Percentiles rank a stretch among this genome's conserved stretches.
These are phyloP conservation scores for Otus scops DNA, from an alignment of 2,797 vertebrate species.

Conservation along the genomic window DNA sequence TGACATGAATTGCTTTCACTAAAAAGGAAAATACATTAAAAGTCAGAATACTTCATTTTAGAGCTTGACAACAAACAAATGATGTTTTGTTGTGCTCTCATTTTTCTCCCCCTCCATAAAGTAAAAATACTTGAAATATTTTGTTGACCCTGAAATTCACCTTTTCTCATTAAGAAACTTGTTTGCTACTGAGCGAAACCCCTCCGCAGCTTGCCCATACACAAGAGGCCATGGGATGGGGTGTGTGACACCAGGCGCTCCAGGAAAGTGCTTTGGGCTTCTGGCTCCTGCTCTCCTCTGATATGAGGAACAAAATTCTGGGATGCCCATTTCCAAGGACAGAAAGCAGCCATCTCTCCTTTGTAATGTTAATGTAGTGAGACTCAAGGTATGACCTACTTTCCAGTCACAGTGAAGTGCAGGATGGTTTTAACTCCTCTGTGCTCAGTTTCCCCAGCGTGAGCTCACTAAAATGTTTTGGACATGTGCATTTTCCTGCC, in stretches of 20 bases:
- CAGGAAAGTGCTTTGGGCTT: not conserved
- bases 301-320: not conserved
- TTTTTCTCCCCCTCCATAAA: not conserved
- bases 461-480: not conserved
- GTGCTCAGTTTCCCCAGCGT: not conserved
- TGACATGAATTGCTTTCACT: not conserved
- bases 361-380: not conserved
- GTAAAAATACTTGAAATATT: not conserved
- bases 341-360: not conserved
- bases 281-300: not conserved
- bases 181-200: not conserved
- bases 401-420: not conserved
- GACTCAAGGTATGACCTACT: constrained; percentile 36
- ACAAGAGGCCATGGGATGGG: accelerated
- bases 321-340: not conserved
- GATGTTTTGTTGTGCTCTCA: not conserved
- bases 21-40: not conserved
- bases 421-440: constrained; percentile 13
- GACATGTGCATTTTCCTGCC: not conserved
- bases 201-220: accelerated
- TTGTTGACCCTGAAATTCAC: not conserved
- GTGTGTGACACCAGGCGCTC: not conserved
- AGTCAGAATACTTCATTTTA: not conserved
- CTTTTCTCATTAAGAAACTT: not conserved
- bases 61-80: not conserved